Percentiles rank a stretch among this genome's conserved stretches.
Evolutionary conservation across 2,113 vertebrate species (phyloP).

Genomic region (Anarrhichthys ocellatus): DNA sequence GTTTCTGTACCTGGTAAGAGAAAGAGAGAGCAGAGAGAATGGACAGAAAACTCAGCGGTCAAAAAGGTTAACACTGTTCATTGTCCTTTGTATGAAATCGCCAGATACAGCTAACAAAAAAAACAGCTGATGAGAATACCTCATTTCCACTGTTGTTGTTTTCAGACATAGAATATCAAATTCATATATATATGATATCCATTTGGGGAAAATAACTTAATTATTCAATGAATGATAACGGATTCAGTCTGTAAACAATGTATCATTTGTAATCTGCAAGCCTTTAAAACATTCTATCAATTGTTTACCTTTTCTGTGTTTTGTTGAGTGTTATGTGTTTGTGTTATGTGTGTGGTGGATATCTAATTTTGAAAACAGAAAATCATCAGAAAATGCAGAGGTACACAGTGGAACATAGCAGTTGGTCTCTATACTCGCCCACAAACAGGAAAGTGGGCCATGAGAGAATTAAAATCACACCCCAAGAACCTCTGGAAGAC

Average conservation of each 20-base stretch:
- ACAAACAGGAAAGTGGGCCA: constrained; percentile 8
- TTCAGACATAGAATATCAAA: not conserved
- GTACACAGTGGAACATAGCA: not conserved
- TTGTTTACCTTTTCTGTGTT: not conserved
- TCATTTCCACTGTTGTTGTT: not conserved
- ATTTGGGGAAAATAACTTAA: not conserved
- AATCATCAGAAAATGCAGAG: not conserved
- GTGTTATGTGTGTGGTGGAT: not conserved
- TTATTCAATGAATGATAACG: not conserved
- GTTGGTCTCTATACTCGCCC: not conserved
- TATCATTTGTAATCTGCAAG: not conserved
- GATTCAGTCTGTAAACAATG: not conserved
- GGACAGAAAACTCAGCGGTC: constrained; percentile 45
- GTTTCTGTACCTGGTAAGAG: constrained; percentile 66
- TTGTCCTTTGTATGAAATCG: constrained; percentile 16
- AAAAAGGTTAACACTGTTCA: constrained; percentile 43
- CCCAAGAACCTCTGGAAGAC: not conserved
- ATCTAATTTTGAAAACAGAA: constrained; percentile 3
- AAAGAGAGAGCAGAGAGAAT: constrained; percentile 40
- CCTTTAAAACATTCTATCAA: not conserved
- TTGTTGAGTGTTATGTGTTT: not conserved
- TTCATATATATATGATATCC: not conserved
- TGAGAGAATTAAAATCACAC: constrained; percentile 6
- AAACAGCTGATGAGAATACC: not conserved
- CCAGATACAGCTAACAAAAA: constrained; percentile 8